Evolutionary conservation across 2,888 invertebrate species (phyloP).

Genomic region (Harmothoe impar): DNA sequence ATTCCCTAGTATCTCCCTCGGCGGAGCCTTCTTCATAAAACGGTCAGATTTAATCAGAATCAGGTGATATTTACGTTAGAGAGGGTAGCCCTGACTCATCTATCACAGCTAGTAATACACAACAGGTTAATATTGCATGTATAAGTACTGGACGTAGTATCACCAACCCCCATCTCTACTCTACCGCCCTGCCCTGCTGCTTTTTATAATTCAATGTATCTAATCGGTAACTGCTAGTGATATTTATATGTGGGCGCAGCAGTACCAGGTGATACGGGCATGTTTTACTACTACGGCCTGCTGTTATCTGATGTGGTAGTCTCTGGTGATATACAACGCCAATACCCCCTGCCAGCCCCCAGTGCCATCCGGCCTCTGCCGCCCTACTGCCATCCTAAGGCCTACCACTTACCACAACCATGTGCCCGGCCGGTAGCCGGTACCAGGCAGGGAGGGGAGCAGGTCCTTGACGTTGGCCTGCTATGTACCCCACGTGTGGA

Average conservation of each 20-base stretch:
- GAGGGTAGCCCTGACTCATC: too few relatives aligned
- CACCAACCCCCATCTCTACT: too few relatives aligned
- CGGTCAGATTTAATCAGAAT: too few relatives aligned
- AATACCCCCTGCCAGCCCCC: not conserved
- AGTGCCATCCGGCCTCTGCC: not conserved
- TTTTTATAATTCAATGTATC: not conserved
- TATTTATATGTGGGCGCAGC: constrained; percentile 1
- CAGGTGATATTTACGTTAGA: too few relatives aligned
- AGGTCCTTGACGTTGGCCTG: not conserved
- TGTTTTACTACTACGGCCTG: not conserved
- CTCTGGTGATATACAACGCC: not conserved
- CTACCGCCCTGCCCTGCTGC: too few relatives aligned
- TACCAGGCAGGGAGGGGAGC: constrained; percentile 5
- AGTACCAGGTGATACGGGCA: constrained; percentile 13
- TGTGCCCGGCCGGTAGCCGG: not conserved
- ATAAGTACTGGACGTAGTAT: too few relatives aligned
- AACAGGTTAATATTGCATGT: too few relatives aligned
- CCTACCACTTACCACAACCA: not conserved
- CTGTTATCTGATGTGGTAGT: not conserved
- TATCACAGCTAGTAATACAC: too few relatives aligned
- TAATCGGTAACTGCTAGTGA: not conserved
- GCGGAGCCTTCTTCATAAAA: too few relatives aligned
- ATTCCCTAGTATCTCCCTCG: too few relatives aligned
- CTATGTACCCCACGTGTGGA: constrained; percentile 4
- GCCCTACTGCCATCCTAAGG: not conserved